Evolutionary conservation across 2,113 vertebrate species (phyloP).

Genomic region (Leucopsar rothschildi): DNA sequence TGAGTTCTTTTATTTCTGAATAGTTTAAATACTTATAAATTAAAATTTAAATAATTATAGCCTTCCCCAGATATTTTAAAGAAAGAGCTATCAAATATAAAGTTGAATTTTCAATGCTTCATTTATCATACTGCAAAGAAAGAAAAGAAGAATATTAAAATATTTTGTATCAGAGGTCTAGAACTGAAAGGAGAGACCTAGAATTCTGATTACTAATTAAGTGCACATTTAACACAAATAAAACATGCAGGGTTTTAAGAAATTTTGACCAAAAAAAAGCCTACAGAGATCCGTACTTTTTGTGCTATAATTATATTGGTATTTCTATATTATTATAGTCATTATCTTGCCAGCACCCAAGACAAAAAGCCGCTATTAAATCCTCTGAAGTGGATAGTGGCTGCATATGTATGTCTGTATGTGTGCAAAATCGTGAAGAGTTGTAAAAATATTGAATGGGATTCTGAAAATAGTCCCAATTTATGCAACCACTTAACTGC

Average conservation of each 20-base stretch:
- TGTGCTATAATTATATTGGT: slow-evolving; percentile 40
- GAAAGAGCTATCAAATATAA: slow-evolving; percentile 11
- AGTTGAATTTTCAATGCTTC: slow-evolving; percentile 49
- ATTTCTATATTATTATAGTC: slow-evolving; percentile 39
- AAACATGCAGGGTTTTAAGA: not conserved
- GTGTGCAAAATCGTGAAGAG: not conserved
- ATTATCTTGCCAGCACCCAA: slow-evolving; percentile 48
- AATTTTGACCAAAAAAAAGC: not conserved
- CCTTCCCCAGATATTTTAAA: slow-evolving; percentile 37
- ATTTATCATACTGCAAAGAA: slow-evolving; percentile 40
- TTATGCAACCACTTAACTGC: not conserved
- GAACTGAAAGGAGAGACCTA: slow-evolving; percentile 31
- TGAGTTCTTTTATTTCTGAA: not conserved
- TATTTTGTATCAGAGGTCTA: slow-evolving; percentile 58
- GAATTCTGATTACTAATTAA: slow-evolving; percentile 55
- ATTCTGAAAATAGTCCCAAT: not conserved
- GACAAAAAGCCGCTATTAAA: not conserved
- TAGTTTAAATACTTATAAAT: slow-evolving; percentile 44
- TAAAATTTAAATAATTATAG: slow-evolving; percentile 68
- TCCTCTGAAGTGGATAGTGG: not conserved
- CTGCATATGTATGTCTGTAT: not conserved
- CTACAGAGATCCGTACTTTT: not conserved
- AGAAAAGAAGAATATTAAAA: slow-evolving; percentile 48
- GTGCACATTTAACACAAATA: slow-evolving; percentile 48
- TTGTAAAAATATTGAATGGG: slow-evolving; percentile 45